Percentiles rank a stretch among this genome's conserved stretches.
Evolutionary conservation across 1,140 invertebrate genomes (phyloP).

Genomic region (Pantala flavescens): DNA sequence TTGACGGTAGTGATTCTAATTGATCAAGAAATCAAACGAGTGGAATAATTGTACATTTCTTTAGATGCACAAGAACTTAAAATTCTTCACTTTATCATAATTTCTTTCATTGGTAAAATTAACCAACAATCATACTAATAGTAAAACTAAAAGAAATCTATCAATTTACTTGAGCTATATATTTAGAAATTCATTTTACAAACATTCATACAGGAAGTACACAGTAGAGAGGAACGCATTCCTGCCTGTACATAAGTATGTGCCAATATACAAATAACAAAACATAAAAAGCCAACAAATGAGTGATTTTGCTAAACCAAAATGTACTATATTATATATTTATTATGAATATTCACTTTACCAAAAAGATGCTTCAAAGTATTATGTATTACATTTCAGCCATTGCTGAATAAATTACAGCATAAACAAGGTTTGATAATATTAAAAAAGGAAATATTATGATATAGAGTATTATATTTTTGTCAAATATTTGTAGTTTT

Average conservation of each 20-base stretch:
- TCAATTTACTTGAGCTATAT: neutral
- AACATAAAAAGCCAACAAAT: constrained; percentile 7
- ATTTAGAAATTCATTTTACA: constrained; percentile 6
- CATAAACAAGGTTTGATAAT: no score
- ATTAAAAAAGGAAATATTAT: no score
- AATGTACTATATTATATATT: neutral
- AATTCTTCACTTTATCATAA: no score
- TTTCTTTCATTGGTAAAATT: no score
- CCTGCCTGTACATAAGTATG: neutral
- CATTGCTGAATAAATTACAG: neutral
- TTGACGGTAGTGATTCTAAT: no score
- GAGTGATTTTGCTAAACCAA: neutral
- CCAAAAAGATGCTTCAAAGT: neutral
- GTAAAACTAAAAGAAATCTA: neutral
- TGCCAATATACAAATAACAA: constrained; percentile 2
- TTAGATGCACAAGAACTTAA: no score
- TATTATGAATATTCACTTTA: neutral
- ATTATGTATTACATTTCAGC: neutral
- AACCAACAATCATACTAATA: neutral
- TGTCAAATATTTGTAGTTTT: no score
- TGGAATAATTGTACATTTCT: no score
- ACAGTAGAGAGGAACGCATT: neutral
- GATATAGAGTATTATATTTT: no score
- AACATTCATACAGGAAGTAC: constrained; percentile 6
- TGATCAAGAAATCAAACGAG: no score